Evolutionary conservation across 2,888 invertebrate genomes (phyloP).

Genomic region (Nephrotoma guestfalica): DNA sequence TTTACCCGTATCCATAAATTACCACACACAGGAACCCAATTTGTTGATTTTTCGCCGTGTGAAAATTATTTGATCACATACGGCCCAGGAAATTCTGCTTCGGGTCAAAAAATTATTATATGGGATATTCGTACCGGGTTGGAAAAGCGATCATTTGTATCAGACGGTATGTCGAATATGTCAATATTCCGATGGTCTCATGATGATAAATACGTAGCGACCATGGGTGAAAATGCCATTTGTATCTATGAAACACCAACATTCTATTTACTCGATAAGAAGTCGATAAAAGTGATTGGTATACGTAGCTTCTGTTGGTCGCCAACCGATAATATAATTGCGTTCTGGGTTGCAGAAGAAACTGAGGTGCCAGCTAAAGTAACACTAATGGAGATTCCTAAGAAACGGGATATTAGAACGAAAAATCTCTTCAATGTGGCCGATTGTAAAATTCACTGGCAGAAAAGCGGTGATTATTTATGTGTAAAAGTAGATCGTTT

Average conservation of each 20-base stretch:
- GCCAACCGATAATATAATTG: constrained; percentile 88
- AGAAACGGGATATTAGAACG: constrained; percentile 72
- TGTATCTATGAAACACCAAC: constrained; percentile 95
- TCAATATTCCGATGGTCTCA: constrained; percentile 96
- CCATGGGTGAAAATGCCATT: constrained; percentile 67
- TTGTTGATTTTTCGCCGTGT: constrained; percentile 94
- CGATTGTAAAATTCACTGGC: constrained; percentile 98
- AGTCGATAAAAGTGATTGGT: constrained; percentile 80
- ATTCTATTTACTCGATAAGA: constrained; percentile 86
- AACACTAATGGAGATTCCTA: constrained; percentile 82
- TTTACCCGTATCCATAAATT: constrained; percentile 88
- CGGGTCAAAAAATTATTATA: constrained; percentile 72
- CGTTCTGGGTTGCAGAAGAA: constrained; percentile 97
- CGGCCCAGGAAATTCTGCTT: constrained; percentile 75
- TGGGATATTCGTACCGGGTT: constrained; percentile 95
- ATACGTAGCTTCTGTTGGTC: constrained; percentile 97
- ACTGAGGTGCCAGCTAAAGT: constrained; percentile 94
- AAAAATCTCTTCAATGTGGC: constrained; percentile 97
- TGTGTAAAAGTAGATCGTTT: constrained; percentile 89
- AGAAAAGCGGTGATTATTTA: constrained; percentile 92
- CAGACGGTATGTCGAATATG: constrained; percentile 73
- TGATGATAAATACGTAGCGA: constrained; percentile 89
- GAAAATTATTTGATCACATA: constrained; percentile 95
- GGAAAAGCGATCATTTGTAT: constrained; percentile 83
- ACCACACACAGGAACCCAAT: constrained; percentile 77